Evolutionary conservation across 2,888 invertebrate species (phyloP), one percentile per base, ranked within the genome.

Genomic region (Cephus nigrinus): DNA sequence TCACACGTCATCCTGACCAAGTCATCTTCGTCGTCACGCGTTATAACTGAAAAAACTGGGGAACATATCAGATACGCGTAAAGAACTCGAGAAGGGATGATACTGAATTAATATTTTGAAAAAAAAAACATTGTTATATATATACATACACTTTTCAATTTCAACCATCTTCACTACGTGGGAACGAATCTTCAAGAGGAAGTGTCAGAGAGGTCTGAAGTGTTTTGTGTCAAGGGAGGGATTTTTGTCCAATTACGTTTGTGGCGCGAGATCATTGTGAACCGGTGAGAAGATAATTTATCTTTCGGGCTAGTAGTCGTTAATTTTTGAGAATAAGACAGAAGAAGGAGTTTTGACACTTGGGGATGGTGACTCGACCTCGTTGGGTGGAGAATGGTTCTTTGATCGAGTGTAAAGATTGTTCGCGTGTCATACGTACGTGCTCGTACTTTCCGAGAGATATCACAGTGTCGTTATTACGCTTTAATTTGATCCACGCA

Each of bases 1-100:
- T 87, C 86, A 82, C 82, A 81, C 81, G 79, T 82, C 79, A 69
- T 23, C 55, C 55, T 23, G 55, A 55, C 55, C 23, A 55, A 55
- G 23, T 55, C 9, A 55, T 23, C 23, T 55, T 23, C 55, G 55
- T 55, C 23, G 55, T 55, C 55, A 55, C 55, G 55, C 55, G 9
- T 55, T 55, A 23, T 23, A 55, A 55, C 55, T 55, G 9, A 15
- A 55, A 15, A 9, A 55, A 55, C 23, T 55, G 9, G 55, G 55
- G 2, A 23, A 9, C 23, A 23, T 55, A 55, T 55, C 9, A 15
- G 36, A 9, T 55, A 55, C 40, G 2, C 55, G 23, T 55, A 55
- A 15, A 23, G 5, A 55, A 55, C 23, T 55, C 23, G 5, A 55
- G 55, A 55, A 23, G 23, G 55, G 55, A 55, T 55, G 55, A 55